Conservation (phyloP, 1,140 invertebrate genomes). For the Zaprionus africanus region DNA sequence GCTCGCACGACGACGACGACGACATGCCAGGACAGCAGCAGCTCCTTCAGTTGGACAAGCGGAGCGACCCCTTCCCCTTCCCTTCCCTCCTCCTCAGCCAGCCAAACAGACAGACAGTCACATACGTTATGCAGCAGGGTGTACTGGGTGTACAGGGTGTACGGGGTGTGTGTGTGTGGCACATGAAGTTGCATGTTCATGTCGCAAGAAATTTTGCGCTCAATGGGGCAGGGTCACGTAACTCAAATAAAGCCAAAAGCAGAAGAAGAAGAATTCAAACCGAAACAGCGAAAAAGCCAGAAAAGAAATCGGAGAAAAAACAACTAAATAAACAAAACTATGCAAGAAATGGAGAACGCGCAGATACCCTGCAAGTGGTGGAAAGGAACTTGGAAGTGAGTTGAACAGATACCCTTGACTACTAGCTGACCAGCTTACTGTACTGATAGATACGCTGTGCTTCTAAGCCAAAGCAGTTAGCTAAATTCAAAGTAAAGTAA, state of each 20-base stretch:
- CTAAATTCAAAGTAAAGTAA: too few relatives aligned
- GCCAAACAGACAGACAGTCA: slow-evolving; percentile 35
- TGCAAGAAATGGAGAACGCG: not conserved
- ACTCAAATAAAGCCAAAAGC: slow-evolving; percentile 77
- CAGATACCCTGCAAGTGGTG: not conserved
- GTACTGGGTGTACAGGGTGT: not conserved
- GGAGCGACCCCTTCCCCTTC: not conserved
- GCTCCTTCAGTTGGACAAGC: slow-evolving; percentile 42
- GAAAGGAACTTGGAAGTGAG: too few relatives aligned
- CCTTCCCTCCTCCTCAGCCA: not conserved
- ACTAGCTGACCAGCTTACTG: too few relatives aligned
- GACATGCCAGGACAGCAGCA: slow-evolving; percentile 46
- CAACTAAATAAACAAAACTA: not conserved
- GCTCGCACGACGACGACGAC: slow-evolving; percentile 62
- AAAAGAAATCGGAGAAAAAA: slow-evolving; percentile 34
- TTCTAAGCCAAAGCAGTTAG: too few relatives aligned
- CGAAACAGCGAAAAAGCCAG: slow-evolving; percentile 13
- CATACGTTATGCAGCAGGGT: slow-evolving; percentile 30
- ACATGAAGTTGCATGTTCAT: slow-evolving; percentile 69
- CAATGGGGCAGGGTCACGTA: slow-evolving; percentile 80
- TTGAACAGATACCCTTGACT: not conserved
- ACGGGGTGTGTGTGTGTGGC: slow-evolving; percentile 22
- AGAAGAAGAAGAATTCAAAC: slow-evolving; percentile 30
- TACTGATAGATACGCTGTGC: not conserved
- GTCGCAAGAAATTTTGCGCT: slow-evolving; percentile 76